Base-by-base conservation (phyloP, 1,140 invertebrate species). In the Aphaenogaster rudis region DNA sequence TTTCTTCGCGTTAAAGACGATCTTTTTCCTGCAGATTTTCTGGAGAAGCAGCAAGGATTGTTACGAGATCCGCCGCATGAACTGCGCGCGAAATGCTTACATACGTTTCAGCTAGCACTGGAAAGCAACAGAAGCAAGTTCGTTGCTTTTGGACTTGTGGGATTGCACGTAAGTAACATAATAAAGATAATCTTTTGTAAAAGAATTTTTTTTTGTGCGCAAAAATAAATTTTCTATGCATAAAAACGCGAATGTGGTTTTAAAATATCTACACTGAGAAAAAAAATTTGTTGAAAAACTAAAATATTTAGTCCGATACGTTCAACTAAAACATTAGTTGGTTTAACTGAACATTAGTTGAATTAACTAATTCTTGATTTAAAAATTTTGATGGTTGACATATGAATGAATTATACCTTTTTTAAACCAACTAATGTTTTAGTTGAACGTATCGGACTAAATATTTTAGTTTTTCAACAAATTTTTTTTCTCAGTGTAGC, bases 51-150 rank as follows among this genome's bases (percentile, higher is more conserved):
- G 95, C 97, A 98, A 93, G 97, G 97, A 88, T 96, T 97, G 86
- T 94, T 97, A 66, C 96, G 98, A 88, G 97, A 97, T 94, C 97
- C 98, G 21, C 97, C 98, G 45, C 97, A 98, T 96, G 97, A 98
- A 95, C 93, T 99, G 81, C 96, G 98, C 93, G 97, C 97, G 79
- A 97, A 97, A 91, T 99, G 98, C 95, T 97, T 99, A 90, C 96
- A 97, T 86, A 97, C 98, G 9, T 96, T 99, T 90, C 98, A 98
- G 95, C 95, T 98, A 90, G 97, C 98, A n/a, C 94, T 99, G 74
- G 98, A 99, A 95, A 98, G 97, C 64, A 98, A 98, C 94, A 96
- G 97, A 89, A 98, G 97, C 92, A 98, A 98, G 95, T 97, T 99
- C 82, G 97, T 98, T 64, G 96, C 97, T 39, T 97, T 97, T 94